phyloP scores from a whole-genome alignment of 2,113 vertebrate species.

The Myocastor coypus region DNA sequence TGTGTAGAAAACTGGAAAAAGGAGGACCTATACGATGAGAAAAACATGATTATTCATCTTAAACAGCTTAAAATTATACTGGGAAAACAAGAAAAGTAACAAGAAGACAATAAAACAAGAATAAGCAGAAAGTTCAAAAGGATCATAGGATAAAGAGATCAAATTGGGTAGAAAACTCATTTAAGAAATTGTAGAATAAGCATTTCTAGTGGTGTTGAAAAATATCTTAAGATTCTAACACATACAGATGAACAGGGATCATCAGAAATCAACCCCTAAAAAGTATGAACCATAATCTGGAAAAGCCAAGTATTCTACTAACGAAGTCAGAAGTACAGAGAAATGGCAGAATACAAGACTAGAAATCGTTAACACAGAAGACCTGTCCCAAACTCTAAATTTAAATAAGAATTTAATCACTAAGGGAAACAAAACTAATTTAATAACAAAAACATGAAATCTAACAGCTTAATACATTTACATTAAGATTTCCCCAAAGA shows the following conservation, averaged over 20 bases:
- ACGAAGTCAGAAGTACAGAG: neutral
- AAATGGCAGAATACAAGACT: neutral
- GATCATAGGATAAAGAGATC: neutral
- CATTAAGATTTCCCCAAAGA: neutral
- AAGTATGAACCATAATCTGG: neutral
- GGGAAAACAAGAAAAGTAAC: slow-evolving; percentile 17
- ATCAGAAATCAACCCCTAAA: neutral
- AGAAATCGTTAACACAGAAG: neutral
- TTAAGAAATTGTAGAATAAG: neutral
- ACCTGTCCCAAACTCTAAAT: slow-evolving; percentile 31
- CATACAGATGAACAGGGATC: neutral
- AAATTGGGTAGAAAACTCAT: neutral
- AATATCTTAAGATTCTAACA: neutral
- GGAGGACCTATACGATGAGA: neutral
- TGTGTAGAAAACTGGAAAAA: slow-evolving; percentile 23
- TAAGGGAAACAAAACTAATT: slow-evolving; percentile 39
- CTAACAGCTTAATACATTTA: neutral
- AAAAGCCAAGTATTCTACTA: neutral
- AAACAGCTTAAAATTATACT: slow-evolving; percentile 25
- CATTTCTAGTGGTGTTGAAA: neutral
- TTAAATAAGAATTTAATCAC: slow-evolving; percentile 28
- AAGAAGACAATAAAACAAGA: slow-evolving; percentile 23
- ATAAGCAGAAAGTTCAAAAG: neutral
- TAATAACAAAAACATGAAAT: slow-evolving; percentile 26
- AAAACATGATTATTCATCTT: neutral